Base-by-base conservation (phyloP, 2,113 vertebrate species). In the Pollachius pollachius region DNA sequence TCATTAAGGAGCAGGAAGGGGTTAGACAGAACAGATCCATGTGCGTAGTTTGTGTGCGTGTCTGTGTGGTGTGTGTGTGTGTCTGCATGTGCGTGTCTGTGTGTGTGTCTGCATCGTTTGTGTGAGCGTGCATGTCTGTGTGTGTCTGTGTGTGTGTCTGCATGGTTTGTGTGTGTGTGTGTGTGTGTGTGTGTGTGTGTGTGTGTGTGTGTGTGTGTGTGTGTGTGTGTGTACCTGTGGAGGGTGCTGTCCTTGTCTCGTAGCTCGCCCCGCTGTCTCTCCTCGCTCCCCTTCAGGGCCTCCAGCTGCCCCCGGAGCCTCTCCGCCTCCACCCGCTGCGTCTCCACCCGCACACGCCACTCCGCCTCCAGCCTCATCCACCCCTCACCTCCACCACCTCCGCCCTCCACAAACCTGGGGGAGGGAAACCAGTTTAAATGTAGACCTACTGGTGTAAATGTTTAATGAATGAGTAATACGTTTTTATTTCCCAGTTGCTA, bases 251-350 rank as follows among this genome's bases (percentile, higher is more conserved):
- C 87, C 76, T 78, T 85, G 61, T 87, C 86, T 80, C 81, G 73
- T 1, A 89, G 79, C 59, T 92, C 88, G 23, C 90, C 85, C 66
- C 84, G 77, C 69, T 86, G 72, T 67, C 73, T 80, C 18, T 18
- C 72, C 34, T 67, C 75, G 2, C 71, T 59, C 64, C 90, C 85
- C 69, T 80, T 91, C 75, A 92, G 52, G 19, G 85, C 75, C 56
- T 92, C 85, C 69, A 92, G 77, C 74, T 90, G 86, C 15, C 83
- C 82, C 70, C 79, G 89, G 66, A 91, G 82, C 59, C 90, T 85
- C 69, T 90, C 89, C 52, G 74, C 76, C 68, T 91, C 91, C 3
- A 79, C 81, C 64, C 82, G 87, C 70, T 86, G 76, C 62, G 74
- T 85, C 57, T 87, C 84, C 34, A 68, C 75, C 59, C 88, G 84